Base-by-base conservation (phyloP, 2,113 vertebrate genomes). In the Mesoclemmys tuberculata region DNA sequence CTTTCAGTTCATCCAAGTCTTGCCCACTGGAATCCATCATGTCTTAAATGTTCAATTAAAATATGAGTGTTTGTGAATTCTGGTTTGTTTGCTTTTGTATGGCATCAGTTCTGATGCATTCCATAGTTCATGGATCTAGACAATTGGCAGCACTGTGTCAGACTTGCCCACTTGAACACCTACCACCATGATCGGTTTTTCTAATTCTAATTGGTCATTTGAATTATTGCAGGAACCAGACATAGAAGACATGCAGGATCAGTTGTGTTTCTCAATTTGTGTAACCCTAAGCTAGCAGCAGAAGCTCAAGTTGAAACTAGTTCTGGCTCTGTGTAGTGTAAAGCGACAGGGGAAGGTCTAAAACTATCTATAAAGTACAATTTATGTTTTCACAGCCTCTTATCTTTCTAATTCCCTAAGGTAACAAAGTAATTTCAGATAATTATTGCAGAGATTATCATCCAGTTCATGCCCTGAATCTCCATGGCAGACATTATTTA, bases 401-500 rank as follows among this genome's bases (percentile, higher is more conserved):
- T 90, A 92, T 95, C 92, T 93, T 93, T 35, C 84, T 88, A 48
- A 41, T 87, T 93, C 80, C 96, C 97, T 93, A 51, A 94, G 88
- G 97, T 89, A 85, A 94, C 52, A 77, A 44, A 94, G 90, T 94
- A 95, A 96, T 97, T 93, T 91, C 82, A 92, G 77, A 68, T 82
- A 96, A 94, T 97, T 96, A 84, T 92, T 90, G 90, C 90, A 93
- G 84, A 94, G 91, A 96, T 97, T 89, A 84, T 89, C 88, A 93
- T 96, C 94, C 93, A 88, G 84, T 92, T 93, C 91, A 49, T 95
- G 49, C 71, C 48, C 52, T 82, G 90, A 95, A 93, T 90, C 93
- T 89, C 84, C 84, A 84, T 64, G 90, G 94, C 88, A 96, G 90
- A 79, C 91, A 91, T 54, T 92, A 95, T 41, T 89, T 80, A 85